Conservation (phyloP, 2,797 vertebrate genomes). For the Aldrovandia affinis region DNA sequence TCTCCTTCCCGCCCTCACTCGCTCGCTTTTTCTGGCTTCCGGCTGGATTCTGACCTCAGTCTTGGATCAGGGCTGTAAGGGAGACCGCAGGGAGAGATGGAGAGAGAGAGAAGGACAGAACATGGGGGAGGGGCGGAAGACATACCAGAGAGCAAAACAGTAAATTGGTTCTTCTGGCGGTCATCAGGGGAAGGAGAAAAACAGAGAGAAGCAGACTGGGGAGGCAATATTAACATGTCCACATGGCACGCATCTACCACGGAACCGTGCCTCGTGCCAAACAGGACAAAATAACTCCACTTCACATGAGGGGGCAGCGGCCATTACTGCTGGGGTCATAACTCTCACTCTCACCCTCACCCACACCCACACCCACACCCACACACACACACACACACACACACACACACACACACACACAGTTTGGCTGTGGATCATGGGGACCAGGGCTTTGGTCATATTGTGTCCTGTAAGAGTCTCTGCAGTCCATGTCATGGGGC, state of each 20-base stretch:
- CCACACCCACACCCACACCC: conserved; percentile 33
- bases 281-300: neutral
- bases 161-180: conserved; percentile 57
- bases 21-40: conserved; percentile 44
- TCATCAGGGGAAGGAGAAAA: conserved; percentile 55
- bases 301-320: neutral
- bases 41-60: conserved; percentile 55
- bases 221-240: conserved; percentile 53
- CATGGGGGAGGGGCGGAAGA: conserved; percentile 35
- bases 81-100: conserved; percentile 56
- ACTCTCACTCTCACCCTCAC: conserved; percentile 38
- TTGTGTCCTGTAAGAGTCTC: neutral
- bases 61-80: conserved; percentile 43
- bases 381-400: conserved; percentile 36
- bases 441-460: neutral
- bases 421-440: conserved; percentile 34
- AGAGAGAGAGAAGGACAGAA: conserved; percentile 40
- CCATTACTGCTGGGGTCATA: conserved; percentile 31
- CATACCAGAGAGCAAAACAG: conserved; percentile 58
- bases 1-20: no score
- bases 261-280: conserved; percentile 21
- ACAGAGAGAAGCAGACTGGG: conserved; percentile 43
- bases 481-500: neutral
- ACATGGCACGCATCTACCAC: conserved; percentile 47
- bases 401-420: conserved; percentile 41